Evolutionary conservation across 1,140 invertebrate genomes (phyloP).

Genomic region (Sarcophaga bullata): DNA sequence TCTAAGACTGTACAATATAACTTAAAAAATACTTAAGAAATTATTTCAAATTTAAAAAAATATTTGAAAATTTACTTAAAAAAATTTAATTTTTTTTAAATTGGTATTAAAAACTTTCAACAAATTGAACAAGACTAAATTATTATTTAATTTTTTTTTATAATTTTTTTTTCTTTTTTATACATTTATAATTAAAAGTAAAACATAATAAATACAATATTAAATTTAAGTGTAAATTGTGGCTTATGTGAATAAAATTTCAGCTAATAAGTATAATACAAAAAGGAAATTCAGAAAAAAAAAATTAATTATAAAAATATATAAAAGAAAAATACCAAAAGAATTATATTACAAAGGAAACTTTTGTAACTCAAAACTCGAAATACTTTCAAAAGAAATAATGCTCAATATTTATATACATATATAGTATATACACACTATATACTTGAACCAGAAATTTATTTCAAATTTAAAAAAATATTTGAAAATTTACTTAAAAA

Average conservation of each 20-base stretch:
- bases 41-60: too few relatives aligned
- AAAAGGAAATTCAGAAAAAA: conserved; percentile 26
- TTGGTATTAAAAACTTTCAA: conserved; percentile 20
- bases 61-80: conserved; percentile 5
- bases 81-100: not conserved
- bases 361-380: not conserved
- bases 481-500: not conserved
- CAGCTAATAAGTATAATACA: conserved; percentile 28
- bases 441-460: not conserved
- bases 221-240: conserved; percentile 43
- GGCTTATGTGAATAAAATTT: conserved; percentile 45
- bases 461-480: too few relatives aligned
- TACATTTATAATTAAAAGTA: not conserved
- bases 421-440: too few relatives aligned
- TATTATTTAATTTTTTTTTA: not conserved
- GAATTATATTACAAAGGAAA: conserved; percentile 29
- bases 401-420: conserved; percentile 36
- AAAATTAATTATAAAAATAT: conserved; percentile 36
- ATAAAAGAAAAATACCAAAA: not conserved
- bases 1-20: not conserved
- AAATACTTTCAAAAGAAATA: conserved; percentile 2
- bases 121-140: conserved; percentile 30
- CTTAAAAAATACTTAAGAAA: too few relatives aligned
- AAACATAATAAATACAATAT: conserved; percentile 29
- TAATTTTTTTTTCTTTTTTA: conserved; percentile 13